phyloP scores from a whole-genome alignment of 2,797 vertebrate species.

The Lepus oiostolus region DNA sequence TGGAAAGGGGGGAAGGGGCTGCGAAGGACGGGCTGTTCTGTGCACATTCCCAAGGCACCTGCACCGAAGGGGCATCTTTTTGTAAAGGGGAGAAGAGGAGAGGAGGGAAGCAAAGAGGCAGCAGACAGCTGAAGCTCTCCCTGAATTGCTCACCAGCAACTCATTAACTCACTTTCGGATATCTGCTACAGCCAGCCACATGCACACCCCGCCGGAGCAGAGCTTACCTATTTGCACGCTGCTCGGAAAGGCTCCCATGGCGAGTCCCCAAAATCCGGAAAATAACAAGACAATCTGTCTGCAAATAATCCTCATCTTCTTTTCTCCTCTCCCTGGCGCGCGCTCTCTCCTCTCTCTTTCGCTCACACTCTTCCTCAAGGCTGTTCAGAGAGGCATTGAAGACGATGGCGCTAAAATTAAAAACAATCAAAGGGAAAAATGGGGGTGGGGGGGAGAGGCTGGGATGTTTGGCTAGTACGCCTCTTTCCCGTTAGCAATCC shows the following conservation, averaged over 20 bases:
- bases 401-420: constrained; percentile 88
- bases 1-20: not conserved
- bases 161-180: constrained; percentile 85
- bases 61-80: not conserved
- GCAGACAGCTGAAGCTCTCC: not conserved
- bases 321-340: constrained; percentile 89
- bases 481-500: constrained; percentile 89
- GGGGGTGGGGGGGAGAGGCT: not conserved
- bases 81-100: not conserved
- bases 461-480: not conserved
- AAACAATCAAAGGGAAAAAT: constrained; percentile 68
- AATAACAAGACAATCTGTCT: constrained; percentile 97
- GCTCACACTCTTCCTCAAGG: constrained; percentile 90
- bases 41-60: not conserved
- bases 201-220: constrained; percentile 83
- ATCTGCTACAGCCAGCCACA: constrained; percentile 30
- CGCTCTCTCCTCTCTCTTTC: constrained; percentile 87
- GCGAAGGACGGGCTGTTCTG: not conserved
- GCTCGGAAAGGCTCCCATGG: constrained; percentile 99
- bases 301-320: constrained; percentile 98
- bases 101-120: not conserved
- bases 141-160: constrained; percentile 52
- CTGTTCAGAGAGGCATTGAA: constrained; percentile 96
- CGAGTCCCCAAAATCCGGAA: constrained; percentile 97
- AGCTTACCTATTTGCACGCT: constrained; percentile 99